Evolutionary conservation across 2,797 vertebrate species (phyloP).

Genomic region (Poeciliopsis paucimaculata): DNA sequence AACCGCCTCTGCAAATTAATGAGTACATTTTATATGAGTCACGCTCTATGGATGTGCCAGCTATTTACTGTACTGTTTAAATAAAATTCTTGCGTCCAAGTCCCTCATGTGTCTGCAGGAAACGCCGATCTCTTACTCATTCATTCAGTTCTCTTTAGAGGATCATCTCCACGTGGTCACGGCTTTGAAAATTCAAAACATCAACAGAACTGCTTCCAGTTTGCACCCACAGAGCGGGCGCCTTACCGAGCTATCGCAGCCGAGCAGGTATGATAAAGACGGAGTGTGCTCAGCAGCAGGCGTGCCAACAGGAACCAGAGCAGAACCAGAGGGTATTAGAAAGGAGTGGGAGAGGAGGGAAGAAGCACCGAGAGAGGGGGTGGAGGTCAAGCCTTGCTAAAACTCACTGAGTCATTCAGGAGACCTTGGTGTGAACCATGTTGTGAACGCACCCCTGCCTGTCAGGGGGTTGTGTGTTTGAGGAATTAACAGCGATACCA

Average conservation of each 20-base stretch:
- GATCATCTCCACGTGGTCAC: conserved; percentile 7
- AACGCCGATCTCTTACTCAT: conserved; percentile 6
- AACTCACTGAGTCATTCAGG: conserved; percentile 50
- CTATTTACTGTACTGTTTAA: not conserved
- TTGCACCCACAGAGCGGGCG: not conserved
- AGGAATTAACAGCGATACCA: conserved; percentile 67
- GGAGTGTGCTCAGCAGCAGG: conserved; percentile 14
- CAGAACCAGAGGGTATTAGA: conserved; percentile 37
- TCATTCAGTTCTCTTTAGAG: not conserved
- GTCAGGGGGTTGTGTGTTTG: conserved; percentile 33
- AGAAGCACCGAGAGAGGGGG: conserved; percentile 21
- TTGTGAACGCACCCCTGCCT: conserved; percentile 19
- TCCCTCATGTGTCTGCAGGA: not conserved
- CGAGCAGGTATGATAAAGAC: conserved; percentile 41
- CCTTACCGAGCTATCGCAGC: conserved; percentile 28
- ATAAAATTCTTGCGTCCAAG: not conserved
- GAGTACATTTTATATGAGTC: not conserved
- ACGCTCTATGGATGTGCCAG: not conserved
- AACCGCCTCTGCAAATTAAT: not conserved
- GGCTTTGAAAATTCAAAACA: conserved; percentile 13
- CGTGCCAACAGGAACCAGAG: conserved; percentile 49
- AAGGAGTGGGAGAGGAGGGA: conserved; percentile 14
- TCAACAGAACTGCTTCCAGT: conserved; percentile 9
- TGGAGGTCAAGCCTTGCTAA: conserved; percentile 52
- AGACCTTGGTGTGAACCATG: conserved; percentile 39